Percentiles rank a stretch among this genome's conserved stretches.
phyloP scores from a whole-genome alignment of 1,140 invertebrate genomes.

The Diorhabda carinulata region DNA sequence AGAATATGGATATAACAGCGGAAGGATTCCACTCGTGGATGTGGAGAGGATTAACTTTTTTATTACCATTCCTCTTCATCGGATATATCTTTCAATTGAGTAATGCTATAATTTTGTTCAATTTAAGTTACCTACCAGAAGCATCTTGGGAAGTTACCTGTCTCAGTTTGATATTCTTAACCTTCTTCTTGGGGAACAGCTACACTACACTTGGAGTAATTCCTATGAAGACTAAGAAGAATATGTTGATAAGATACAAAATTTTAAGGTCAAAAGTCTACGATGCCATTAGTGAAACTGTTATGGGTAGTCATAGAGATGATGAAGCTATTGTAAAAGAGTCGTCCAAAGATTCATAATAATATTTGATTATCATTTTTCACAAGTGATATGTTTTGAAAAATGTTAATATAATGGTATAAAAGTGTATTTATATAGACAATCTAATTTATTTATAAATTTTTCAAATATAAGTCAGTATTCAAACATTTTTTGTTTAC shows the following conservation, averaged over 20 bases:
- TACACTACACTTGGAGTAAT: conserved; percentile 82
- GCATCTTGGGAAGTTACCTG: conserved; percentile 89
- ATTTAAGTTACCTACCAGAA: conserved; percentile 67
- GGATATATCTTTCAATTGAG: conserved; percentile 94
- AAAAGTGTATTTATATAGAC: too few relatives aligned
- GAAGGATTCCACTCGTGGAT: conserved; percentile 99
- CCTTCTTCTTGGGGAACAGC: conserved; percentile 85
- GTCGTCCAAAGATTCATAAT: too few relatives aligned
- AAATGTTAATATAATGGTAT: too few relatives aligned
- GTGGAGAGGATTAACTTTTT: conserved; percentile 94
- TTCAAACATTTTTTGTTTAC: too few relatives aligned
- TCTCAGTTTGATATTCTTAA: conserved; percentile 74
- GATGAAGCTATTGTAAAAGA: too few relatives aligned
- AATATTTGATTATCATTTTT: too few relatives aligned
- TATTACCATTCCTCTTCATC: conserved; percentile 92
- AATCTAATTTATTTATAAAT: too few relatives aligned
- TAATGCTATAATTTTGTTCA: conserved; percentile 82
- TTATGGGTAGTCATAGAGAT: conserved; percentile 8
- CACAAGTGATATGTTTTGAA: too few relatives aligned
- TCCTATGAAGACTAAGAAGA: conserved; percentile 79
- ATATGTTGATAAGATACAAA: conserved; percentile 52
- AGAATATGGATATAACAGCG: conserved; percentile 98
- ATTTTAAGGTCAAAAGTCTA: conserved; percentile 19
- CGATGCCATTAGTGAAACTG: conserved; percentile 17
- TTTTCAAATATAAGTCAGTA: too few relatives aligned